Evolutionary conservation across 2,113 vertebrate species (phyloP), one percentile per base, ranked within the genome.

Genomic region (Ramphastos sulfuratus): DNA sequence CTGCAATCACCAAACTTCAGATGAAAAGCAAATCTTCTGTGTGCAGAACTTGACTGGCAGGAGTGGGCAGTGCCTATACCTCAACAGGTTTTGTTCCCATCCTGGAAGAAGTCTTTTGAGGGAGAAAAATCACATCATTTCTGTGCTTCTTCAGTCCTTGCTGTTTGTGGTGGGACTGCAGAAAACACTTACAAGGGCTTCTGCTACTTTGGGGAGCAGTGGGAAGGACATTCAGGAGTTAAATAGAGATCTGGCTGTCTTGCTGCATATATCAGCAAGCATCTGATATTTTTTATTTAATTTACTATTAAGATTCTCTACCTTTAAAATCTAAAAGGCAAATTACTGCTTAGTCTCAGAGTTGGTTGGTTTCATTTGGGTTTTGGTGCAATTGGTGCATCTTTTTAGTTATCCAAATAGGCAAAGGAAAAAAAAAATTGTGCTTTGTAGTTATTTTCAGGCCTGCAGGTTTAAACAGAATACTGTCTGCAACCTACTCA

Each of bases 21-120:
- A 50, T 55, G n/a, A 82, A 87, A 61, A 3, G 3, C 4, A 17
- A 66, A 44, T 67, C 9, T 12, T 94, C 30, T 78, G 23, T 25
- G 54, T 2, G 0, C 35, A 70, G 52, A 76, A n/a, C 21, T 31
- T 46, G 0, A 0, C 27, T 42, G n/a, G 14, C 39, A 24, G 18
- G 39, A 76, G 24, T 16, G 9, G 35, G 25, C 16, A 80, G 19
- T 73, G 42, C 64, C 52, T 52, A 0, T 71, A 19, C 10, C 30
- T 80, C 37, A 18, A 4, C 42, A 42, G 30, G 21, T 67, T 21
- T 87, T 79, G 3, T 63, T 89, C 25, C 63, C 11, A 27, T 58
- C 7, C 64, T 86, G 52, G 50, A 54, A 85, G 82, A 69, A 69
- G 18, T 19, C 31, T 17, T 84, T 15, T 46, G 13, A 19, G 12